Percentiles rank a stretch among this genome's conserved stretches.
Conservation (phyloP, 2,113 vertebrate genomes). For the Tapirus terrestris region DNA sequence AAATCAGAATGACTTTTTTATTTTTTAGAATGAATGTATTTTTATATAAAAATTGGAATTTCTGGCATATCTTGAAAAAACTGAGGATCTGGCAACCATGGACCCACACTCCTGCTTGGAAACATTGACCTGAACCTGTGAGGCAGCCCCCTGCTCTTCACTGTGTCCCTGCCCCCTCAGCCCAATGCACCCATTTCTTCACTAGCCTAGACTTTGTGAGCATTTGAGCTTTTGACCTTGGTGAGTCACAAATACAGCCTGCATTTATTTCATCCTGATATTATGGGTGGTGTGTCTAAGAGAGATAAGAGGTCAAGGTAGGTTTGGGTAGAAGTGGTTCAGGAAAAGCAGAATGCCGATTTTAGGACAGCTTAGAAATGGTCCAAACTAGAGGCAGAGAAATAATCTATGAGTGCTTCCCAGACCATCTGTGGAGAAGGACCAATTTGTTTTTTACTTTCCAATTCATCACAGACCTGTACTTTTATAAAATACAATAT, state of each 20-base stretch:
- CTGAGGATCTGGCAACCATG: not conserved
- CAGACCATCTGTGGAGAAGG: not conserved
- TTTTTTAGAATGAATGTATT: not conserved
- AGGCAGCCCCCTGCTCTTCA: not conserved
- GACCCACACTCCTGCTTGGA: not conserved
- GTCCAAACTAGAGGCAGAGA: not conserved
- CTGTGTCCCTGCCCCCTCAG: not conserved
- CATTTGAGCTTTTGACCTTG: not conserved
- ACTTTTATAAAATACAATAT: not conserved
- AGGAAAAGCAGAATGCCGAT: not conserved
- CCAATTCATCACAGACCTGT: not conserved
- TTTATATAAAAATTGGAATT: not conserved
- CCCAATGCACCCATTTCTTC: not conserved
- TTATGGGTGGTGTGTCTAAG: not conserved
- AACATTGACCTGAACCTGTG: not conserved
- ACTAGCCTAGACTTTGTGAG: not conserved
- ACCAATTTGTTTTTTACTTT: not conserved
- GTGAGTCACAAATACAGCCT: not conserved
- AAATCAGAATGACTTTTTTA: slow-evolving; percentile 3
- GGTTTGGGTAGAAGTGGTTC: not conserved
- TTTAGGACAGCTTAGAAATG: not conserved
- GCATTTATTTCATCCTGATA: not conserved
- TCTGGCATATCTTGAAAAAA: not conserved
- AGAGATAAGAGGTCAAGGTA: not conserved
- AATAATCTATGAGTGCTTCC: not conserved